These are phyloP conservation scores for Eurytoma adleriae DNA, from an alignment of 2,888 invertebrate genomes.

Conservation along the genomic window DNA sequence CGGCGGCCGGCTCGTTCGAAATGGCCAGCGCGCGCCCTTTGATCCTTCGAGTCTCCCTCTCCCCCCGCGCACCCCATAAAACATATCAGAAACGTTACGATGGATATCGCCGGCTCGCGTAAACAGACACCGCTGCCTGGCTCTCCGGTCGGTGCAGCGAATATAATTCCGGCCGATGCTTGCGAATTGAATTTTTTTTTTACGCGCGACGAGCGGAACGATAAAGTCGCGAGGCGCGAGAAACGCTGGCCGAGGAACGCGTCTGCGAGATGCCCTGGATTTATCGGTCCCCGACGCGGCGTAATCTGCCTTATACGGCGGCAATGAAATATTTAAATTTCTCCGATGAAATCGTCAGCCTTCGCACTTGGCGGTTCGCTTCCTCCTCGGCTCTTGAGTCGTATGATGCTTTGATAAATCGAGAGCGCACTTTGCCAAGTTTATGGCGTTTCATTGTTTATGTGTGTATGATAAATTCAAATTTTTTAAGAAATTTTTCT, in stretches of 20 bases:
- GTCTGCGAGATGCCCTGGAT: constrained; percentile 3
- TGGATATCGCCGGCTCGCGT: background rate
- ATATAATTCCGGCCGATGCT: constrained; percentile 31
- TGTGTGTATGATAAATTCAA: too few species aligned
- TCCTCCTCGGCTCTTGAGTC: too few species aligned
- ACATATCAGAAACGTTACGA: constrained; percentile 37
- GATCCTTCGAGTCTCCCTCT: constrained; percentile 1
- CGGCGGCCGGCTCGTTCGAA: background rate
- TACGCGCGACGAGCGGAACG: background rate
- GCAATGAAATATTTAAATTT: constrained; percentile 7
- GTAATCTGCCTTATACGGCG: background rate
- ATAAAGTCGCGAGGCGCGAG: too few species aligned
- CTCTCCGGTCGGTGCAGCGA: too few species aligned
- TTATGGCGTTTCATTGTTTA: too few species aligned
- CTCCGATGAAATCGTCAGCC: background rate
- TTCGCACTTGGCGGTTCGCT: too few species aligned
- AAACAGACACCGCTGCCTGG: background rate
- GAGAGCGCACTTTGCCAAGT: too few species aligned
- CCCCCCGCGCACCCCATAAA: background rate
- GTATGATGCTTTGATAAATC: too few species aligned
- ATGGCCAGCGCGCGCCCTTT: constrained; percentile 28
- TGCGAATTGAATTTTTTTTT: constrained; percentile 47
- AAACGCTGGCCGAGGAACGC: too few species aligned
- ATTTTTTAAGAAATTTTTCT: too few species aligned
- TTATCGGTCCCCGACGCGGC: too few species aligned